phyloP scores from a whole-genome alignment of 2,797 vertebrate genomes.

The Rhinella marina region DNA sequence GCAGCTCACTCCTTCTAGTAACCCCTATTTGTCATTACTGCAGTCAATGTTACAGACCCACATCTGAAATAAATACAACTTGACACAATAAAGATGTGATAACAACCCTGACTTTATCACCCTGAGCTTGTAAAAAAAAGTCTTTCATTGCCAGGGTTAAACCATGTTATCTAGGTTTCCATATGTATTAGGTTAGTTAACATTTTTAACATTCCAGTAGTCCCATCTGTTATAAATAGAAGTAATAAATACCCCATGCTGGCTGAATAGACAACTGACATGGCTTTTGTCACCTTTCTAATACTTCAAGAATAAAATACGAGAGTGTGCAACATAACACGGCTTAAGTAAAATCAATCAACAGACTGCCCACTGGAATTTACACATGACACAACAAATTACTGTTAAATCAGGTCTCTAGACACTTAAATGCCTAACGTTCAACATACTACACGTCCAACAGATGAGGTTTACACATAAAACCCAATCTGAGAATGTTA shows the following conservation, averaged over 20 bases:
- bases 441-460: neutral
- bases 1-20: neutral
- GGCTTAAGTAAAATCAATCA: slow-evolving; percentile 18
- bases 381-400: neutral
- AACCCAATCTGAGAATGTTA: too few relatives aligned
- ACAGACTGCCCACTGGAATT: neutral
- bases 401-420: slow-evolving; percentile 4
- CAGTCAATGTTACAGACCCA: neutral
- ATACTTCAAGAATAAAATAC: neutral
- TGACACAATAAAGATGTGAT: slow-evolving; percentile 49
- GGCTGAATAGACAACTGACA: slow-evolving; percentile 26
- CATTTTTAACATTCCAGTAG: slow-evolving; percentile 51
- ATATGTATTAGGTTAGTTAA: slow-evolving; percentile 45
- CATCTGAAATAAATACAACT: slow-evolving; percentile 33
- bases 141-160: slow-evolving; percentile 38
- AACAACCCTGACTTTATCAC: slow-evolving; percentile 43
- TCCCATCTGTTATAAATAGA: slow-evolving; percentile 49
- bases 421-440: neutral
- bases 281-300: slow-evolving; percentile 39
- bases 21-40: slow-evolving; percentile 37
- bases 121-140: slow-evolving; percentile 38
- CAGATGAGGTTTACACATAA: neutral
- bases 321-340: neutral
- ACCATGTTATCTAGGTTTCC: slow-evolving; percentile 36
- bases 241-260: slow-evolving; percentile 36